Base-by-base conservation (phyloP, 2,888 invertebrate species). In the Rhimphoctona megacephalus region DNA sequence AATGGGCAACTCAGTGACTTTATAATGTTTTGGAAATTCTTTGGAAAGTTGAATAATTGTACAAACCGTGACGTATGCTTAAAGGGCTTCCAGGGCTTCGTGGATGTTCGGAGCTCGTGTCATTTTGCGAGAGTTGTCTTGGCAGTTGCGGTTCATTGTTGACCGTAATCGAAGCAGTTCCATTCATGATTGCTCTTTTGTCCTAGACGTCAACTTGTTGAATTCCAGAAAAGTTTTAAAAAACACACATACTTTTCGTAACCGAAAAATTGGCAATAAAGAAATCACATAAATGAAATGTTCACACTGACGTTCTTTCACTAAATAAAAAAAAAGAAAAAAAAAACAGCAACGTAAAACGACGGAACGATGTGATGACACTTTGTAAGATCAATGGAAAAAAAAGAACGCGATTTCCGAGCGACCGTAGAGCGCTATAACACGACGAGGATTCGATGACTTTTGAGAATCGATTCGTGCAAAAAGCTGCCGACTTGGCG, bases 51-150 rank as follows among this genome's bases (percentile, higher is more conserved):
- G 17, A 57, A 49, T 30, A 76, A 46, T 57, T 17, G 46, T 81
- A 90, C 91, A 91, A 67, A 94, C 94, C 94, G 81, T 94, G 94
- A 66, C 94, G 93, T 79, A 93, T 91, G 82, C 94, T 94, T 66
- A 94, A 73, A 11, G 94, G 94, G 84, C 94, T 94, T 19, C 91
- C 89, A 8, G 94, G 94, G 79, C 94, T 94, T 81, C 93, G 89
- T 0, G 94, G 93, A 88, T 94, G 93, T 7, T 94, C 94, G 19
- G 92, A 91, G 74, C 90, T 91, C 36, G 92, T 90, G 78, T 93
- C 94, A 79, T 92, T 94, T 82, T 93, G 94, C 25, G 92, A 86
- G 52, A 92, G 91, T 84, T 93, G 93, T 61, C 92, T 92, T 83
- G 92, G 91, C 83, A 92, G 91, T 85, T 91, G 92, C 25, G 91